Evolutionary conservation across 1,140 invertebrate species (phyloP).

Genomic region (Melanaphis sacchari): DNA sequence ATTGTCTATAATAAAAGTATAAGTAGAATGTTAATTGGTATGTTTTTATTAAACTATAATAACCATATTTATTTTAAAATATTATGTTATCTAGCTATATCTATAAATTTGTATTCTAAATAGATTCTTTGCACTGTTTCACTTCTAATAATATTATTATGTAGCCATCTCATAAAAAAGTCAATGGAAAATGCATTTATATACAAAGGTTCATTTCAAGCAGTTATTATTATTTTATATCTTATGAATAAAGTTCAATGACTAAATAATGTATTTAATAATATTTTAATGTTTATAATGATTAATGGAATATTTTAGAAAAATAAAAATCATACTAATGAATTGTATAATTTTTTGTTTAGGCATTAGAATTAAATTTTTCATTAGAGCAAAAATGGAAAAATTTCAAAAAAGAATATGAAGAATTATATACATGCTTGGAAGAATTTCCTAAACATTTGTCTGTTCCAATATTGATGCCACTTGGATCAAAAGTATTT

Average conservation of each 20-base stretch:
- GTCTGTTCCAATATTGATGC: conserved; percentile 68
- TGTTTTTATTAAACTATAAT: too few species aligned
- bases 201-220: neutral
- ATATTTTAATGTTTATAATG: neutral
- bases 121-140: neutral
- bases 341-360: neutral
- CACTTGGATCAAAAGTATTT: conserved; percentile 72
- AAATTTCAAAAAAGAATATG: conserved; percentile 59
- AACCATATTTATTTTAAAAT: neutral
- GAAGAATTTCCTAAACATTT: conserved; percentile 60
- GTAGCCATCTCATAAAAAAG: neutral
- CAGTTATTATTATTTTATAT: neutral
- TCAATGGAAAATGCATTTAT: conserved; percentile 3
- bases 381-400: conserved; percentile 56
- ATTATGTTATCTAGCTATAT: neutral
- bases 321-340: neutral
- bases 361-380: conserved; percentile 11
- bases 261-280: neutral
- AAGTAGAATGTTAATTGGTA: too few species aligned
- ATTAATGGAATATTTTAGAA: neutral
- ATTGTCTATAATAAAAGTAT: neutral
- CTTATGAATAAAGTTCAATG: neutral
- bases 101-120: neutral
- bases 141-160: conserved; percentile 6
- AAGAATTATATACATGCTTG: conserved; percentile 58